Evolutionary conservation across 2,797 vertebrate species (phyloP).

Genomic region (Syngnathus rostellatus): DNA sequence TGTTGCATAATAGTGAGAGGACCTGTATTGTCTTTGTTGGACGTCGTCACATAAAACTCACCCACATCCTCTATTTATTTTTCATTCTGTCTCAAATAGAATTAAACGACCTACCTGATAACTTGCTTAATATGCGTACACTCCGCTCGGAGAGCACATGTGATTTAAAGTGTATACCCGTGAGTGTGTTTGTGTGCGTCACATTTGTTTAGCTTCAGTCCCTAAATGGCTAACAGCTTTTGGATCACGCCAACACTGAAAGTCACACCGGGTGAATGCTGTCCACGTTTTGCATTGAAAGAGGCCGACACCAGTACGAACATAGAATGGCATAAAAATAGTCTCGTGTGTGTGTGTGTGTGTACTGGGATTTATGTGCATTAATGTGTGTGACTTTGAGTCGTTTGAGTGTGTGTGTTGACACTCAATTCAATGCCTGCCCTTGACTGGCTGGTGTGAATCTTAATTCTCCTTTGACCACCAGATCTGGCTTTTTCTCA

Average conservation of each 20-base stretch:
- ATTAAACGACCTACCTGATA: background rate
- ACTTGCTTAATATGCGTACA: background rate
- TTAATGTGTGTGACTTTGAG: background rate
- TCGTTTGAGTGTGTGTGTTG: background rate
- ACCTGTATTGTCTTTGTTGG: conserved; percentile 57
- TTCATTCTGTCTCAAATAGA: background rate
- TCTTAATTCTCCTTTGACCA: background rate
- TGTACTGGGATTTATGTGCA: background rate
- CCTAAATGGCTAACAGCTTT: background rate
- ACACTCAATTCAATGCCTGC: background rate
- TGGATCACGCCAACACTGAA: background rate
- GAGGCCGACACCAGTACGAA: background rate
- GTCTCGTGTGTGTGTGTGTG: background rate
- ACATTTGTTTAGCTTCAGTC: background rate
- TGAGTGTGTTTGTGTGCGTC: background rate
- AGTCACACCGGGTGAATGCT: background rate
- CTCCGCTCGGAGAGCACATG: background rate
- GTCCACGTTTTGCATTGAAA: background rate
- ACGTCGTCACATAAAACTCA: conserved; percentile 29
- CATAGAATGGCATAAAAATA: background rate
- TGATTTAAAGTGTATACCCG: background rate
- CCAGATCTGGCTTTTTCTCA: background rate
- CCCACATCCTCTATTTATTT: background rate
- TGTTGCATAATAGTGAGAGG: conserved; percentile 33
- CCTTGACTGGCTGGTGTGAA: conserved; percentile 1